Evolutionary conservation across 2,888 invertebrate species (phyloP).

Genomic region (Bellardia bayeri): DNA sequence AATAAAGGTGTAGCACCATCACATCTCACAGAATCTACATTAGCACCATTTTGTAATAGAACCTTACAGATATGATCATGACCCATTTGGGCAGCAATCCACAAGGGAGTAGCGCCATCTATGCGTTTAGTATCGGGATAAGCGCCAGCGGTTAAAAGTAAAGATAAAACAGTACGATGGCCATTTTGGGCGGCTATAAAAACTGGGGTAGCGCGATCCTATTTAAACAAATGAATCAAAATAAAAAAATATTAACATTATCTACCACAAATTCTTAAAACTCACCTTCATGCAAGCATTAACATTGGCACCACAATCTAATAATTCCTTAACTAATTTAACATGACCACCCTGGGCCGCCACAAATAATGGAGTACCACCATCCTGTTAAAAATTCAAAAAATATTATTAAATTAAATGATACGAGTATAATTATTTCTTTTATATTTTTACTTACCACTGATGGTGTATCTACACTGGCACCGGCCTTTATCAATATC

Average conservation of each 20-base stretch:
- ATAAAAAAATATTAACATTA: neutral
- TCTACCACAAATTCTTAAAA: neutral
- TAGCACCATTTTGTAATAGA: conserved; percentile 91
- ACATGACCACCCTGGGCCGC: conserved; percentile 95
- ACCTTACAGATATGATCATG: conserved; percentile 92
- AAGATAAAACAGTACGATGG: conserved; percentile 91
- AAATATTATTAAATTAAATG: neutral
- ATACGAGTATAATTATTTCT: neutral
- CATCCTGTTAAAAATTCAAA: conserved; percentile 87
- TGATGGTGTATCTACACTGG: conserved; percentile 91
- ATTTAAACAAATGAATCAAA: neutral
- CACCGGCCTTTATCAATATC: conserved; percentile 91
- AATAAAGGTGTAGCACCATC: conserved; percentile 97
- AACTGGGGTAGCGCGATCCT: conserved; percentile 96
- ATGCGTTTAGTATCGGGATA: conserved; percentile 89
- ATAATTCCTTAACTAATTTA: conserved; percentile 93
- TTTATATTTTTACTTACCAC: conserved; percentile 86
- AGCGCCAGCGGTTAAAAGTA: conserved; percentile 90
- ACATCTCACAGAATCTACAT: conserved; percentile 91
- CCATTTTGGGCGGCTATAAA: conserved; percentile 98
- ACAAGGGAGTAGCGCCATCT: conserved; percentile 95
- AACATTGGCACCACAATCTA: conserved; percentile 92
- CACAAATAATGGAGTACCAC: conserved; percentile 97
- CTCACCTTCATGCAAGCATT: conserved; percentile 93
- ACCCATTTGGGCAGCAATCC: conserved; percentile 98